Percentiles rank a stretch among this genome's conserved stretches.
Evolutionary conservation across 2,888 invertebrate species (phyloP).

Genomic region (Amiota communis): DNA sequence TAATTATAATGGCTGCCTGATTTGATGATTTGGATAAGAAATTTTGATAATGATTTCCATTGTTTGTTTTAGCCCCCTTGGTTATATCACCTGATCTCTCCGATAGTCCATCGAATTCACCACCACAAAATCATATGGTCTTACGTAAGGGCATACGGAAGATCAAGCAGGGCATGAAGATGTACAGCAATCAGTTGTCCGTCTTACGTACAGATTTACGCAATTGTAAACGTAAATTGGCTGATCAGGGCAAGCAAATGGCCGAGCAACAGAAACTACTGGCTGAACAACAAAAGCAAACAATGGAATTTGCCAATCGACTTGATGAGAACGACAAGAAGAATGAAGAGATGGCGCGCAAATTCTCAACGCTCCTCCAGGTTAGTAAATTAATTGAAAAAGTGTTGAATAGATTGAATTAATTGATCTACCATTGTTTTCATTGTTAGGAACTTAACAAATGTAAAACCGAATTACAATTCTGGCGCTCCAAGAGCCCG

Average conservation of each 20-base stretch:
- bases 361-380: constrained; percentile 89
- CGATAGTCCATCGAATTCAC: constrained; percentile 72
- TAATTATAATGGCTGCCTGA: constrained; percentile 8
- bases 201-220: constrained; percentile 85
- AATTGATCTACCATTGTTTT: constrained; percentile 24
- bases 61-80: constrained; percentile 65
- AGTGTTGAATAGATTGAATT: neutral
- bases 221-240: constrained; percentile 86
- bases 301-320: constrained; percentile 86
- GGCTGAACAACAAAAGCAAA: constrained; percentile 83
- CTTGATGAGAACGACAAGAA: constrained; percentile 92
- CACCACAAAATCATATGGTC: constrained; percentile 89
- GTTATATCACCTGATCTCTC: constrained; percentile 69
- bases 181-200: constrained; percentile 87
- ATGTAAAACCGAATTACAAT: constrained; percentile 92
- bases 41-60: neutral
- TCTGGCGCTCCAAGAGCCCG: constrained; percentile 91
- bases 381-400: constrained; percentile 70
- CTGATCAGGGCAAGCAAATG: constrained; percentile 89
- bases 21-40: neutral
- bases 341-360: constrained; percentile 90
- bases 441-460: constrained; percentile 85
- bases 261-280: constrained; percentile 83
- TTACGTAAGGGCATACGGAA: constrained; percentile 88
- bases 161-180: constrained; percentile 92